Evolutionary conservation across 2,113 vertebrate species (phyloP).

Genomic region (Indri indri): DNA sequence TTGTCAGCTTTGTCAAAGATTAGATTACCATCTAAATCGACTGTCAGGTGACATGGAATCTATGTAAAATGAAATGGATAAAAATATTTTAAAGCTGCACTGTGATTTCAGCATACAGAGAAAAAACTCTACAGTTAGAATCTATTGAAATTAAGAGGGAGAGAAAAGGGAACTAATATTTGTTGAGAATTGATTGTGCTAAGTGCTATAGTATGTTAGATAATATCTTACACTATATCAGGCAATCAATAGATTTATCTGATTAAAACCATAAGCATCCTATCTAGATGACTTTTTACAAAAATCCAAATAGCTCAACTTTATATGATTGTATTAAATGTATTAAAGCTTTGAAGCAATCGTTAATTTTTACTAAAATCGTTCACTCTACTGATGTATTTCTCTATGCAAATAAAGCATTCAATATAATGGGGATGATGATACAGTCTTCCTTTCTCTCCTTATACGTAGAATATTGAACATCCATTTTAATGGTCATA

Average conservation of each 20-base stretch:
- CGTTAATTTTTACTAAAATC: neutral
- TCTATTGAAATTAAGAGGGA: neutral
- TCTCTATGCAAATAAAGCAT: conserved; percentile 46
- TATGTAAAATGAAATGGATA: neutral
- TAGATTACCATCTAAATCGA: neutral
- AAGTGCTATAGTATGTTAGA: neutral
- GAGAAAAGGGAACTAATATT: neutral
- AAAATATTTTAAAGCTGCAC: neutral
- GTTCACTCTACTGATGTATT: neutral
- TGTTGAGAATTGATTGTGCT: neutral
- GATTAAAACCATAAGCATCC: neutral
- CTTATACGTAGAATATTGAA: conserved; percentile 5
- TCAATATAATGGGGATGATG: conserved; percentile 40
- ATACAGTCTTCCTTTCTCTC: conserved; percentile 41
- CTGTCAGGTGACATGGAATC: neutral
- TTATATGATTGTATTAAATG: neutral
- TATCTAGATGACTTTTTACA: neutral
- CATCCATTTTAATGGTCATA: conserved; percentile 41
- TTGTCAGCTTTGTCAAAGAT: too few relatives aligned
- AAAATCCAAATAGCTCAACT: neutral
- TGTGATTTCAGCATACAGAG: neutral
- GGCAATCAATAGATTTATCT: neutral
- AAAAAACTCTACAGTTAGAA: neutral
- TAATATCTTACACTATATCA: neutral
- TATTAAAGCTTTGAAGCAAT: too few relatives aligned